Conservation (phyloP, 1,140 invertebrate species). For the Hermetia illucens region DNA sequence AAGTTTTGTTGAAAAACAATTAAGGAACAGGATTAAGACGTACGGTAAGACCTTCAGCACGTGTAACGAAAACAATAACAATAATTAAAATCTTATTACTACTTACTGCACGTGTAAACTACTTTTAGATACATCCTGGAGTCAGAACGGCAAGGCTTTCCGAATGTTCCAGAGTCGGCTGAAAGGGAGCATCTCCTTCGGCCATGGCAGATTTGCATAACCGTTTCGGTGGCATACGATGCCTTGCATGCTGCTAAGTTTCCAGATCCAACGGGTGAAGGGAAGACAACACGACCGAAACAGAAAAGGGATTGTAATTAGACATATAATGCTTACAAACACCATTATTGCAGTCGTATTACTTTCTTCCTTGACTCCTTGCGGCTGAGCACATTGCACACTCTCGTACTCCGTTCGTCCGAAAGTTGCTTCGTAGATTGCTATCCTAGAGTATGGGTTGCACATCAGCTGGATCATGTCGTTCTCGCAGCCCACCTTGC, state of each 20-base stretch:
- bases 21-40: too few species aligned
- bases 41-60: too few species aligned
- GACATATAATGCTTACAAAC: not conserved
- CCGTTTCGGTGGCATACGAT: constrained; percentile 70
- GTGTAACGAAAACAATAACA: too few species aligned
- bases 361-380: constrained; percentile 51
- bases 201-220: constrained; percentile 79
- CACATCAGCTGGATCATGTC: constrained; percentile 68
- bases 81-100: too few species aligned
- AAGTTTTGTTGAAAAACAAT: too few species aligned
- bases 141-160: constrained; percentile 63
- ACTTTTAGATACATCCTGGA: constrained; percentile 80
- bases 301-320: not conserved
- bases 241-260: constrained; percentile 60
- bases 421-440: constrained; percentile 79
- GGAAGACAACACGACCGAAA: constrained; percentile 4
- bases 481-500: constrained; percentile 79
- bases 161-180: constrained; percentile 70
- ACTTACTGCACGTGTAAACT: constrained; percentile 86
- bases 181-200: constrained; percentile 64
- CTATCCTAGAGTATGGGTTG: constrained; percentile 66
- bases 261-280: constrained; percentile 9
- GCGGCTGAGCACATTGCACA: constrained; percentile 61
- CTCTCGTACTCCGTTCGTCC: constrained; percentile 75
- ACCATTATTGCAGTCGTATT: constrained; percentile 4